phyloP scores from a whole-genome alignment of 2,888 invertebrate genomes.

The Clivina fossor region DNA sequence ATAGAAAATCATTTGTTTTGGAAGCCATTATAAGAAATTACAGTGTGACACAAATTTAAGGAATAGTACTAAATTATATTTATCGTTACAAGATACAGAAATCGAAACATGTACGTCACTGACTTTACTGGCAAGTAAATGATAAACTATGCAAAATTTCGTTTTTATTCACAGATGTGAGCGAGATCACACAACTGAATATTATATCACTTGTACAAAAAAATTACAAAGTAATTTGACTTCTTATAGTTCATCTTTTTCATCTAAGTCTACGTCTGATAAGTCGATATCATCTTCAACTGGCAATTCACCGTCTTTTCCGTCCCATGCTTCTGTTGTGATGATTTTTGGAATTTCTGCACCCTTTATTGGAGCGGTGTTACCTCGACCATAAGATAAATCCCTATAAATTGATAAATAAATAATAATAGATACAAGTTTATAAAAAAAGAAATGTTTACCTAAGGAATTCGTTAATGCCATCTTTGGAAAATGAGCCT shows the following conservation, averaged over 20 bases:
- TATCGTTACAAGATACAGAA: constrained; percentile 5
- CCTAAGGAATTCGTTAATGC: constrained; percentile 93
- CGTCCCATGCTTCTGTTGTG: constrained; percentile 83
- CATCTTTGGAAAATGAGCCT: constrained; percentile 92
- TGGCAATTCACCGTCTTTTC: constrained; percentile 87
- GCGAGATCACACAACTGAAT: constrained; percentile 20
- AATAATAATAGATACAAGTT: not conserved
- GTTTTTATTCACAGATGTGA: not conserved
- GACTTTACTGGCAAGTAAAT: not conserved
- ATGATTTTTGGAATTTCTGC: constrained; percentile 74
- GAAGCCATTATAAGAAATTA: too few species aligned
- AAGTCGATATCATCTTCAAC: constrained; percentile 89
- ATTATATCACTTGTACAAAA: constrained; percentile 9
- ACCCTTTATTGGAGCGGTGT: constrained; percentile 84
- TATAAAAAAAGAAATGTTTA: constrained; percentile 42
- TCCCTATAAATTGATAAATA: constrained; percentile 57
- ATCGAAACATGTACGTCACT: not conserved
- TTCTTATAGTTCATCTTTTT: constrained; percentile 73
- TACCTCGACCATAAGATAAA: constrained; percentile 89
- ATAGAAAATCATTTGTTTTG: constrained; percentile 10
- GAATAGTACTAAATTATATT: constrained; percentile 7
- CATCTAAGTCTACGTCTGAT: constrained; percentile 83
- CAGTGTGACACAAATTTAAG: constrained; percentile 10
- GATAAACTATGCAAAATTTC: not conserved
- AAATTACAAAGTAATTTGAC: constrained; percentile 4